A percentile compares a stretch with the other conserved stretches of the same genome.
Conservation (phyloP, 2,797 vertebrate species). For the Helostoma temminkii region DNA sequence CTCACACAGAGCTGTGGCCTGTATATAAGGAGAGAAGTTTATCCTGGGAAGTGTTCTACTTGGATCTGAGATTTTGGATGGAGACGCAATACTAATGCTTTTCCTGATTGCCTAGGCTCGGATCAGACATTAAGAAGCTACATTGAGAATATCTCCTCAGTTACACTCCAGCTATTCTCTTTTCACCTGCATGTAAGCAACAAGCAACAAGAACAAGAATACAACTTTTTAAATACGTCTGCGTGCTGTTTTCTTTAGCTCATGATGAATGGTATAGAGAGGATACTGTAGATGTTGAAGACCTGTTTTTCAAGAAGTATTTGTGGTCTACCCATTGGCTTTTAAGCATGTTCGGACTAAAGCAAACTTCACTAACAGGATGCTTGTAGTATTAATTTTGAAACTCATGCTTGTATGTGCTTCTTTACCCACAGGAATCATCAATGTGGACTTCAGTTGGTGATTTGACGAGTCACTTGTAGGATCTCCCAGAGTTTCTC, state of each 20-base stretch:
- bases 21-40: slow-evolving; percentile 74
- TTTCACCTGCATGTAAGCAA: slow-evolving; percentile 49
- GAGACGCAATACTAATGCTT: slow-evolving; percentile 20
- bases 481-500: slow-evolving; percentile 59
- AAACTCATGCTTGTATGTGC: slow-evolving; percentile 21
- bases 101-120: slow-evolving; percentile 26
- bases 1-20: slow-evolving; percentile 28
- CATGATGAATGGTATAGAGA: slow-evolving; percentile 6
- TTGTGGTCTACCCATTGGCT: background rate
- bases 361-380: background rate
- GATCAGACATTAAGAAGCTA: slow-evolving; percentile 21
- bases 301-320: slow-evolving; percentile 20
- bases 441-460: slow-evolving; percentile 82
- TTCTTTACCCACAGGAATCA: slow-evolving; percentile 80
- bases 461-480: slow-evolving; percentile 81
- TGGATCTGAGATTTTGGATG: slow-evolving; percentile 52
- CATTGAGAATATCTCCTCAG: slow-evolving; percentile 28
- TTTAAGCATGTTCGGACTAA: slow-evolving; percentile 25
- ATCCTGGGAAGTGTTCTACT: slow-evolving; percentile 44
- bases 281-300: slow-evolving; percentile 4
- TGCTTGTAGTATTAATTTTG: slow-evolving; percentile 10
- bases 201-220: no score
- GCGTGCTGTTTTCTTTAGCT: slow-evolving; percentile 12
- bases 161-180: slow-evolving; percentile 12
- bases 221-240: slow-evolving; percentile 15